Evolutionary conservation across 2,888 invertebrate genomes (phyloP), one percentile per base, ranked within the genome.

Genomic region (Eilema sororculum): DNA sequence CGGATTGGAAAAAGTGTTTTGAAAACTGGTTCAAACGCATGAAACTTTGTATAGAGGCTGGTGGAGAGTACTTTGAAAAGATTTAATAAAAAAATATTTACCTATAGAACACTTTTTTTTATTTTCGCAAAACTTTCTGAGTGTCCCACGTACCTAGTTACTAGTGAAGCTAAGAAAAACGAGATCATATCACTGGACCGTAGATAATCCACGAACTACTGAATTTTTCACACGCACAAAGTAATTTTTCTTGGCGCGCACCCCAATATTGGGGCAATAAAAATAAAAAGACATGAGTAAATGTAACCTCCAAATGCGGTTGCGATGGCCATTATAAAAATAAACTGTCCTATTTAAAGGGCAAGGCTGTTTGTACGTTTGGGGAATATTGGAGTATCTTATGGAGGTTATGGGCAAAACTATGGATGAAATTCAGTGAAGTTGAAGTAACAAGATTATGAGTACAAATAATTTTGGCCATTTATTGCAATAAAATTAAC

Each of bases 341-440:
- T 90, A 92, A 94, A 94, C 87, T 94, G 94, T 94, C 93, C 93
- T 90, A 93, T 93, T 90, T 91, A 91, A 88, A 89, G 88, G 86
- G 86, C 93, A 90, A 89, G 87, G 85, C 79, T 81, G 88, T 88
- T 90, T 82, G 80, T 28, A 62, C 46, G 66, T 28, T 67, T 30
- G n/a, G 61, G 65, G 67, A 68, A 71, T 68, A 65, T 58, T 62
- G 22, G 20, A 68, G 60, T 63, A 52, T 16, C 37, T 65, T 33
- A 56, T 61, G 57, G 61, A 46, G 58, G 41, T 28, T 72, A 52
- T 62, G 57, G 65, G n/a, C n/a, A 60, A 52, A 59, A 33, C 22
- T 52, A 52, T 1, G 33, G 22, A 13, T n/a, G n/a, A 37, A 46
- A 22, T 25, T 10, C 0, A 28, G 13, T 16, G 16, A 13, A 10